Percentiles rank a stretch among this genome's conserved stretches.
Conservation (phyloP, 2,113 vertebrate genomes). For the Cnemophilus loriae region DNA sequence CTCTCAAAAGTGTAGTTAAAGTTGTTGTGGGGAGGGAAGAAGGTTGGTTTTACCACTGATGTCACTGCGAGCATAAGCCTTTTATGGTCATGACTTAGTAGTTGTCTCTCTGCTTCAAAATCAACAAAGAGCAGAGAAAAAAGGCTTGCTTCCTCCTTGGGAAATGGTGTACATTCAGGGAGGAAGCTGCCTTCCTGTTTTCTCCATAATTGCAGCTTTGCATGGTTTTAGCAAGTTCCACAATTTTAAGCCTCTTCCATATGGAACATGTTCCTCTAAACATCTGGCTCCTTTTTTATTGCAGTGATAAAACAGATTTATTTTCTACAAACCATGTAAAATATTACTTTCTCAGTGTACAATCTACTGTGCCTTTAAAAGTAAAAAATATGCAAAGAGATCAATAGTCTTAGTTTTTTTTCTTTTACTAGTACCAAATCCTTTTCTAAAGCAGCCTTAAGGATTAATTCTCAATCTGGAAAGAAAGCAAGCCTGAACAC, state of each 20-base stretch:
- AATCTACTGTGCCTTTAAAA: conserved; percentile 18
- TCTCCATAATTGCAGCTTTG: conserved; percentile 78
- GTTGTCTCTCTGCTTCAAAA: conserved; percentile 73
- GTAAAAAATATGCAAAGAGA: not conserved
- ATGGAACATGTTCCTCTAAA: conserved; percentile 76
- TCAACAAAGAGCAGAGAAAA: conserved; percentile 75
- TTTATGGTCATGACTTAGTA: conserved; percentile 73
- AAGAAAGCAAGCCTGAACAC: not conserved
- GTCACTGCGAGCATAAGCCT: conserved; percentile 65
- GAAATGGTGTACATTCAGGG: conserved; percentile 82
- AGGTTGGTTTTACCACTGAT: conserved; percentile 4
- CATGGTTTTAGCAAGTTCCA: conserved; percentile 68
- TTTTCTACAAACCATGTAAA: conserved; percentile 56
- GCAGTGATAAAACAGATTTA: conserved; percentile 57
- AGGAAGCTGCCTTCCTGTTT: conserved; percentile 96
- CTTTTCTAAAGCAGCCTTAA: conserved; percentile 11
- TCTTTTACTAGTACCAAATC: not conserved
- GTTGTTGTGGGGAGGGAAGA: not conserved
- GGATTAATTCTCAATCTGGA: conserved; percentile 3
- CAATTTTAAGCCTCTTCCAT: conserved; percentile 67
- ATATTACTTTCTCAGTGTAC: conserved; percentile 33
- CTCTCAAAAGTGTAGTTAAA: conserved; percentile 25
- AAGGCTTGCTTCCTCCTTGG: conserved; percentile 81
- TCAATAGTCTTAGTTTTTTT: not conserved
- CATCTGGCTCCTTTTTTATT: conserved; percentile 76